Percentiles rank a stretch among this genome's conserved stretches.
Conservation (phyloP, 2,797 vertebrate genomes). For the Melanotaenia boesemani region DNA sequence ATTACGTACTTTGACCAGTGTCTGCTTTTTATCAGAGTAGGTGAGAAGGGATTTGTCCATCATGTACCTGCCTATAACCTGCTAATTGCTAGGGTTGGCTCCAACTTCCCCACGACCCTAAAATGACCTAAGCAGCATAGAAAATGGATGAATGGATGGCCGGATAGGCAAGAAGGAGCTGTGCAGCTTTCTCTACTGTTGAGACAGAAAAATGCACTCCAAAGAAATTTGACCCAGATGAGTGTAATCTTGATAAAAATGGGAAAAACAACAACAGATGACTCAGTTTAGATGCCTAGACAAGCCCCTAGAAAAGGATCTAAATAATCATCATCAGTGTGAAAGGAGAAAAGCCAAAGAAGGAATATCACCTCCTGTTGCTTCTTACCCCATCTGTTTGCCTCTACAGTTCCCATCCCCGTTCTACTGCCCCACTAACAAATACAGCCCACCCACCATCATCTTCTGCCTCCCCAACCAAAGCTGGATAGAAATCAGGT, state of each 20-base stretch:
- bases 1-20: not conserved
- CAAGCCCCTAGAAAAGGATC: conserved; percentile 1
- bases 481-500: conserved; percentile 20
- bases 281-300: conserved; percentile 14
- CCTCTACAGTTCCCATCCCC: conserved; percentile 37
- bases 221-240: conserved; percentile 26
- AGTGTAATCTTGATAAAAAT: not conserved
- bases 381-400: conserved; percentile 41
- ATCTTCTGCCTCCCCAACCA: conserved; percentile 2
- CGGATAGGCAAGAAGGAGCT: not conserved
- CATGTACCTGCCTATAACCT: not conserved
- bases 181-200: conserved; percentile 13
- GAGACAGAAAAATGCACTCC: conserved; percentile 9
- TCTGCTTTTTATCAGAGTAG: not conserved
- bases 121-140: no score
- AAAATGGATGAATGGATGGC: no score
- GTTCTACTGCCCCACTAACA: conserved; percentile 19
- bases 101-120: not conserved
- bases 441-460: conserved; percentile 12
- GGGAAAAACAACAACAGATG: not conserved
- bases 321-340: conserved; percentile 34
- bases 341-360: conserved; percentile 19
- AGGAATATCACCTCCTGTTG: conserved; percentile 47
- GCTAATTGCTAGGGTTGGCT: not conserved
- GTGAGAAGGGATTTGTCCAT: not conserved